Percentiles rank a stretch among this genome's conserved stretches.
Conservation (phyloP, 2,797 vertebrate genomes). For the Sus cebifrons region DNA sequence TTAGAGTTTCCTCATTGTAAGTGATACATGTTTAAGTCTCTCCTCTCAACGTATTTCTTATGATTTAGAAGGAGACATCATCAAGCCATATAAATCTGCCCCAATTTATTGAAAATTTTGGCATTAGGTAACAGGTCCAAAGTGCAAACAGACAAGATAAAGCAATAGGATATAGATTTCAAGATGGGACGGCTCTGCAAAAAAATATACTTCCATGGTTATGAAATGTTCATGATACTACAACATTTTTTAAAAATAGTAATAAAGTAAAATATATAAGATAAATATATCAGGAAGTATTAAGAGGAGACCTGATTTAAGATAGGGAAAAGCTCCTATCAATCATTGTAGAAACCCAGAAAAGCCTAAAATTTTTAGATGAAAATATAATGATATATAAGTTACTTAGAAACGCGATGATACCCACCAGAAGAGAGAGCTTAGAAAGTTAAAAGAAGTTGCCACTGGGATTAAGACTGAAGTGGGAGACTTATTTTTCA, state of each 20-base stretch:
- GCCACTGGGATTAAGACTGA: not conserved
- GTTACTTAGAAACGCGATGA: not conserved
- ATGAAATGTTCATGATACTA: not conserved
- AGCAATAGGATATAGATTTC: not conserved
- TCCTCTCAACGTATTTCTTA: not conserved
- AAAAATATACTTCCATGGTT: not conserved
- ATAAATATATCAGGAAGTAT: not conserved
- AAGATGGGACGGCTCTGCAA: not conserved
- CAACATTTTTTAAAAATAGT: not conserved
- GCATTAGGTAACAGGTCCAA: not conserved
- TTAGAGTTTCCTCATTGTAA: conserved; percentile 30
- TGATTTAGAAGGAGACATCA: not conserved
- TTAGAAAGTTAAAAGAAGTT: conserved; percentile 35
- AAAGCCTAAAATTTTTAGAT: conserved; percentile 27
- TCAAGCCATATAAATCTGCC: not conserved
- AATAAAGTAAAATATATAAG: not conserved
- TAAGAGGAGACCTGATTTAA: not conserved
- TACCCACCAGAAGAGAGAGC: not conserved
- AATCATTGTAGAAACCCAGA: not conserved
- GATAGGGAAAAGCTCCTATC: not conserved
- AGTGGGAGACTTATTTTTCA: conserved; percentile 17
- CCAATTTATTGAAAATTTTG: not conserved
- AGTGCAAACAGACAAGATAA: not conserved
- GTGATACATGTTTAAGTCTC: not conserved
- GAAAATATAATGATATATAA: not conserved